Percentiles rank a stretch among this genome's conserved stretches.
Evolutionary conservation across 2,113 vertebrate species (phyloP).

Genomic region (Oxyura jamaicensis): DNA sequence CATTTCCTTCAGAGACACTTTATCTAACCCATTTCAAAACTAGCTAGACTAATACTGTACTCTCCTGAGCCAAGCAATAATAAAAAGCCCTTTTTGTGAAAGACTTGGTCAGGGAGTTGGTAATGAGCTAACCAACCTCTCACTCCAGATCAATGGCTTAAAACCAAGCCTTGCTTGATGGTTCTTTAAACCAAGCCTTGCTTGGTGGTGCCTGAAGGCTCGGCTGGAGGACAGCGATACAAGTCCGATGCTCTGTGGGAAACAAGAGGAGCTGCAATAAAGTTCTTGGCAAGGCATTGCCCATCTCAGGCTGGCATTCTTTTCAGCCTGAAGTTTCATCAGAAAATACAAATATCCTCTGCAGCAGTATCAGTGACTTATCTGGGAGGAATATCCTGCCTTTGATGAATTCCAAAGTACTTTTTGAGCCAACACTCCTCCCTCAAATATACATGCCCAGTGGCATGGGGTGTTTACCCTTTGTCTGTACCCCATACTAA

Average conservation of each 20-base stretch:
- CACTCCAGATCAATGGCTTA: conserved; percentile 4
- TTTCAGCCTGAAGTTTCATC: conserved; percentile 22
- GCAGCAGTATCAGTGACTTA: conserved; percentile 18
- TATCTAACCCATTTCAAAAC: conserved; percentile 36
- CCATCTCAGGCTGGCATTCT: not conserved
- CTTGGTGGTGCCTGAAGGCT: not conserved
- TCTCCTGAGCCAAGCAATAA: conserved; percentile 20
- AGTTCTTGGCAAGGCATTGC: not conserved
- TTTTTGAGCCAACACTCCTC: not conserved
- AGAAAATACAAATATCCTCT: conserved; percentile 51
- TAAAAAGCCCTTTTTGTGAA: not conserved
- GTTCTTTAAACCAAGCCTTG: conserved; percentile 21
- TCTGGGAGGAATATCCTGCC: conserved; percentile 40
- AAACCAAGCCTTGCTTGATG: conserved; percentile 18
- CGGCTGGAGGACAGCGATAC: not conserved
- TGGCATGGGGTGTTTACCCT: not conserved
- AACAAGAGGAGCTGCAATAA: not conserved
- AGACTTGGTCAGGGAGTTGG: conserved; percentile 10
- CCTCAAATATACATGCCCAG: not conserved
- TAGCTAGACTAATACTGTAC: conserved; percentile 24
- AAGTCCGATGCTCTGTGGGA: not conserved
- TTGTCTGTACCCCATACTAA: not conserved
- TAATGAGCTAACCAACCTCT: conserved; percentile 12
- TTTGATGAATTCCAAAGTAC: conserved; percentile 21
- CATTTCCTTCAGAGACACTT: conserved; percentile 61